phyloP scores from a whole-genome alignment of 2,888 invertebrate genomes.

The Limnephilus marmoratus region DNA sequence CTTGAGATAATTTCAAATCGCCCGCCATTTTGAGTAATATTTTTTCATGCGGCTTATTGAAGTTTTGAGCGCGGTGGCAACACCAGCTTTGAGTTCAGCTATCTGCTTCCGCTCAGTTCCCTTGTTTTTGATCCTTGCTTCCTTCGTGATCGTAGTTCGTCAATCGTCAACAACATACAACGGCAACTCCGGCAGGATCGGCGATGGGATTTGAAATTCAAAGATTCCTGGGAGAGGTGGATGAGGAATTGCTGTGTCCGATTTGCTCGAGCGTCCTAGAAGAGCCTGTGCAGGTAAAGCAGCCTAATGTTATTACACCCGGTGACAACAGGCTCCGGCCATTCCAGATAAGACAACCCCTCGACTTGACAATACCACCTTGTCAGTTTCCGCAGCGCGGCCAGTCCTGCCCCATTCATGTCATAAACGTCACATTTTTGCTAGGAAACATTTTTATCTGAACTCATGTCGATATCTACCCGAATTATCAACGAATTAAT shows the following conservation, averaged over 20 bases:
- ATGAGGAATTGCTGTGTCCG: conserved; percentile 97
- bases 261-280: conserved; percentile 97
- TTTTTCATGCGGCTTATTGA: neutral
- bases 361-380: neutral
- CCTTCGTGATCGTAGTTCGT: neutral
- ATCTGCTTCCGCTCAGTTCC: neutral
- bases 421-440: neutral
- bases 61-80: neutral
- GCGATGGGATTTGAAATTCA: conserved; percentile 95
- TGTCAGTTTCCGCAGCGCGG: neutral
- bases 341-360: neutral
- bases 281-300: conserved; percentile 91
- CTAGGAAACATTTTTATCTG: neutral
- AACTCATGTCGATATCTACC: neutral
- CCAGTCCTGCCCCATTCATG: neutral
- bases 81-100: neutral
- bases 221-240: conserved; percentile 96
- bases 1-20: neutral
- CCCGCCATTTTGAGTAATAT: neutral
- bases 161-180: neutral
- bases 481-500: neutral
- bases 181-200: neutral
- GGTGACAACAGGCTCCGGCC: neutral
- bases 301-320: conserved; percentile 40
- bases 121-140: conserved; percentile 2